Percentiles rank a stretch among this genome's conserved stretches.
phyloP scores from a whole-genome alignment of 2,888 invertebrate genomes.

The Julus scanicus region DNA sequence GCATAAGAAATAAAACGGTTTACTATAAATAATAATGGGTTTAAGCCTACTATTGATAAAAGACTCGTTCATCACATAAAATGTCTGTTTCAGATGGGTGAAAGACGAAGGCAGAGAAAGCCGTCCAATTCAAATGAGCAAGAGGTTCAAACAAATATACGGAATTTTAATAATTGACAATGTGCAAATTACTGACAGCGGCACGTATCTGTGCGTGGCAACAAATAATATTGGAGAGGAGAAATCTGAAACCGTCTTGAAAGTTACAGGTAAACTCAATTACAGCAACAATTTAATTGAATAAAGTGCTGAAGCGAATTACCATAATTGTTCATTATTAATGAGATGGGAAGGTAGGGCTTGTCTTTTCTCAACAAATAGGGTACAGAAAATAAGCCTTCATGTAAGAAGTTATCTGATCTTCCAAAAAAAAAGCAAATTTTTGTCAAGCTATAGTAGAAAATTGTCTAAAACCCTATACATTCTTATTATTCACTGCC shows the following conservation, averaged over 20 bases:
- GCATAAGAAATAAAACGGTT: background rate
- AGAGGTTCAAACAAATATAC: slow-evolving; percentile 45
- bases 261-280: slow-evolving; percentile 76
- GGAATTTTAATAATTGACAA: slow-evolving; percentile 56
- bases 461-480: no score
- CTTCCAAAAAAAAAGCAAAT: no score
- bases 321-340: slow-evolving; percentile 23
- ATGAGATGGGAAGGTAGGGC: background rate
- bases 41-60: background rate
- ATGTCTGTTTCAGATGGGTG: slow-evolving; percentile 52
- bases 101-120: slow-evolving; percentile 55
- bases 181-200: slow-evolving; percentile 83
- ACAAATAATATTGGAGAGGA: slow-evolving; percentile 93
- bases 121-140: slow-evolving; percentile 40
- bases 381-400: background rate
- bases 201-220: slow-evolving; percentile 93
- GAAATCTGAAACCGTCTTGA: slow-evolving; percentile 90
- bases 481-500: no score
- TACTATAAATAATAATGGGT: background rate
- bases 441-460: no score
- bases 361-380: background rate
- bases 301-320: slow-evolving; percentile 23
- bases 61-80: background rate
- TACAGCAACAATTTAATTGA: background rate
- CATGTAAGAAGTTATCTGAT: background rate